phyloP scores from a whole-genome alignment of 2,888 invertebrate species.

The Cephalotes varians region DNA sequence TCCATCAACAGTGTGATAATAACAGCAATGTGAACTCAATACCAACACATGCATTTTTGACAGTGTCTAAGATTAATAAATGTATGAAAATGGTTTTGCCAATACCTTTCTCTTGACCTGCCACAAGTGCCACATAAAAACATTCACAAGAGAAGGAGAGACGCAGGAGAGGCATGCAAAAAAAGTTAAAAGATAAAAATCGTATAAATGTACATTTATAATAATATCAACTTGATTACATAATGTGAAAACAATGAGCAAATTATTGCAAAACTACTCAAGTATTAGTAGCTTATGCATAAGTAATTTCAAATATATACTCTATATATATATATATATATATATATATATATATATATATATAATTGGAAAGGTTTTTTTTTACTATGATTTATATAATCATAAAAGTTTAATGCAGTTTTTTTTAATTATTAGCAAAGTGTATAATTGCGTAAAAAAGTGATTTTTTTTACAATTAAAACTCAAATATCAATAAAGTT shows the following conservation, averaged over 20 bases:
- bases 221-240: conserved; percentile 69
- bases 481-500: conserved; percentile 12
- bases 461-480: not conserved
- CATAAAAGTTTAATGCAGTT: conserved; percentile 23
- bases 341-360: no score
- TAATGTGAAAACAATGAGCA: conserved; percentile 61
- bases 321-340: no score
- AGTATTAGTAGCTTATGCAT: conserved; percentile 48
- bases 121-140: conserved; percentile 91
- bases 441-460: not conserved
- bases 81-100: conserved; percentile 85
- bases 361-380: conserved; percentile 33
- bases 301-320: conserved; percentile 43
- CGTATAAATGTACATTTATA: conserved; percentile 80
- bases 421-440: not conserved
- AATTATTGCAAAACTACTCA: conserved; percentile 63
- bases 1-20: conserved; percentile 30
- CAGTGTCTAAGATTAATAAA: conserved; percentile 83
- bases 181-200: conserved; percentile 86
- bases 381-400: conserved; percentile 33
- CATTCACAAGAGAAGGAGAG: conserved; percentile 90
- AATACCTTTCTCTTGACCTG: conserved; percentile 90
- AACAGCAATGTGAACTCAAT: conserved; percentile 14
- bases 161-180: conserved; percentile 90
- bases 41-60: conserved; percentile 71